Evolutionary conservation across 2,797 vertebrate genomes (phyloP), one percentile per base, ranked within the genome.

Genomic region (Tinamus major): DNA sequence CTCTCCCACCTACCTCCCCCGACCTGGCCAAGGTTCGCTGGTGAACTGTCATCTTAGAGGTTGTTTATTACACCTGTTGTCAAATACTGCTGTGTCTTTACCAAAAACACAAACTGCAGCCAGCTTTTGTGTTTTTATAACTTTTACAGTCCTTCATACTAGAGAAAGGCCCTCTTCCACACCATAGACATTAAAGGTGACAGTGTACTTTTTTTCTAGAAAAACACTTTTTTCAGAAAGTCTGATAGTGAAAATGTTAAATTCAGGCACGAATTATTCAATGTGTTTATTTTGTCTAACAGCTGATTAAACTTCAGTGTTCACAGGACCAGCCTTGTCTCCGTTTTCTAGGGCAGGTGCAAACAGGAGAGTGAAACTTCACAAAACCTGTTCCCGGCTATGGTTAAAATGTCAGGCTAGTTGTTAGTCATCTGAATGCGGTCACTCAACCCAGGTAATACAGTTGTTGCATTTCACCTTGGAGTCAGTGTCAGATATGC

Each of bases 91-190:
- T n/a, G 31, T 29, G 16, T n/a, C 27, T 16, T n/a, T 7, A 1
- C 4, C 3, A 1, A 13, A 74, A 46, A 10, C 13, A 21, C 0
- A 3, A 33, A 49, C 31, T 29, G 19, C 15, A 27, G 4, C 31
- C 29, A 23, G 10, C 19, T 29, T 69, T 19, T 13, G 3, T 44
- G 6, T 1, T 13, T 37, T 61, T 59, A 8, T 53, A 19, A 29
- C 27, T 44, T n/a, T 39, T 11, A 56, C n/a, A 12, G 26, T 5
- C 2, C 67, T 17, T 29, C 5, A 3, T 3, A 5, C 7, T 42
- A 29, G 9, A 9, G 9, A 15, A 55, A 53, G 9, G 3, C 3
- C 16, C 3, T 4, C 64, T 1, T 10, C 4, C 3, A 3, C 0
- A 0, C 23, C 4, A 51, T 46, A 13, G 3, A 8, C 23, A 26